These are phyloP conservation scores for Bhutanitis thaidina DNA, from an alignment of 2,888 invertebrate genomes.

Conservation along the genomic window DNA sequence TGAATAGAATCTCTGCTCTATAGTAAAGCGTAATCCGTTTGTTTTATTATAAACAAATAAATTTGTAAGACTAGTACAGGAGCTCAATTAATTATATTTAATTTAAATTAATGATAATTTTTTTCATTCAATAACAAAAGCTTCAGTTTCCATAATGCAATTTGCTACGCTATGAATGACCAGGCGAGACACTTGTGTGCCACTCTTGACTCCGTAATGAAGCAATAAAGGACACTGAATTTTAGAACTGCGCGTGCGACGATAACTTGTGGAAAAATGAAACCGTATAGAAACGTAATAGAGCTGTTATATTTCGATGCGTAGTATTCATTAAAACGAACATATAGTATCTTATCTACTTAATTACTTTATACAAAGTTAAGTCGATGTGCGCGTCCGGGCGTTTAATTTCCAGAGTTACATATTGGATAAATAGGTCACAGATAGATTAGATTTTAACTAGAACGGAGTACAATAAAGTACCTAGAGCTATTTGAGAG, in stretches of 20 bases:
- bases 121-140: too few relatives aligned
- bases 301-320: conserved; percentile 12
- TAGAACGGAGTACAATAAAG: background rate
- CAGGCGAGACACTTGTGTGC: conserved; percentile 13
- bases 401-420: conserved; percentile 2
- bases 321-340: conserved; percentile 13
- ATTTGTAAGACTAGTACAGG: too few relatives aligned
- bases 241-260: conserved; percentile 9
- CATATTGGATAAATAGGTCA: conserved; percentile 11
- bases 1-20: too few relatives aligned
- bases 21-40: too few relatives aligned
- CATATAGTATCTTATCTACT: conserved; percentile 11
- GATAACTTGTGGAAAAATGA: background rate
- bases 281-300: background rate
- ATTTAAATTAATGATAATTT: too few relatives aligned
- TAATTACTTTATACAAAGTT: conserved; percentile 9
- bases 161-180: conserved; percentile 5
- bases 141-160: too few relatives aligned
- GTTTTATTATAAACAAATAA: too few relatives aligned
- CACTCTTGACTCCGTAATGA: conserved; percentile 20
- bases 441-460: background rate
- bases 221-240: too few relatives aligned
- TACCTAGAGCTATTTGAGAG: background rate
- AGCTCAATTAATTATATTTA: too few relatives aligned
- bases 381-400: background rate